phyloP scores from a whole-genome alignment of 2,888 invertebrate genomes.

The Ryuthela nishihirai region DNA sequence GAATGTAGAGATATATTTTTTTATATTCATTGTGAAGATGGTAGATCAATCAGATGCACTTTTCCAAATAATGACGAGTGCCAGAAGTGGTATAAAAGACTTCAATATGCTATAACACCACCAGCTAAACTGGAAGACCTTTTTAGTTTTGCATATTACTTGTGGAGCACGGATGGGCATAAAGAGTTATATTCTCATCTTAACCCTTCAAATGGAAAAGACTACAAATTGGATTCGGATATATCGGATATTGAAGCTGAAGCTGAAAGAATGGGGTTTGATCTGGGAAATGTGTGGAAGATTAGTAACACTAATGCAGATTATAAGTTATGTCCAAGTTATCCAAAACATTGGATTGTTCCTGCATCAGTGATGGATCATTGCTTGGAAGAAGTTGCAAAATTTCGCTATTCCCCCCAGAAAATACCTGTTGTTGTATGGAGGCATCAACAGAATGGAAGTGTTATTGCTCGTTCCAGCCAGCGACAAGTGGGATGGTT shows the following conservation, averaged over 20 bases:
- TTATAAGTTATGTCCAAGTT: constrained; percentile 81
- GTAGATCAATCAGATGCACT: constrained; percentile 77
- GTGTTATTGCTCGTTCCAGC: constrained; percentile 88
- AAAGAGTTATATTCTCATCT: constrained; percentile 9
- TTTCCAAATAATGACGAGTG: constrained; percentile 83
- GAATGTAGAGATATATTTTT: constrained; percentile 85
- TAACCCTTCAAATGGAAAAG: neutral
- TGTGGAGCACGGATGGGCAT: constrained; percentile 60
- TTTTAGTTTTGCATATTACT: constrained; percentile 86
- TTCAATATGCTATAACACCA: constrained; percentile 67
- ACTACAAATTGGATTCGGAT: neutral
- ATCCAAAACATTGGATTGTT: constrained; percentile 80
- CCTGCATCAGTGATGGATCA: constrained; percentile 83
- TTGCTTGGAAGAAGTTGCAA: constrained; percentile 73
- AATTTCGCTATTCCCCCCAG: constrained; percentile 73
- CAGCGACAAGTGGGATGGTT: constrained; percentile 83
- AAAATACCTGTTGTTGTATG: constrained; percentile 90
- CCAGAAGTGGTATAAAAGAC: constrained; percentile 76
- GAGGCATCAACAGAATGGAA: constrained; percentile 83
- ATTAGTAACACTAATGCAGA: constrained; percentile 70
- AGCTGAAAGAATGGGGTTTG: constrained; percentile 48
- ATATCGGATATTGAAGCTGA: constrained; percentile 26
- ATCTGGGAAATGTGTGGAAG: constrained; percentile 72
- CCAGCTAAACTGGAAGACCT: constrained; percentile 73
- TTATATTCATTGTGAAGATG: constrained; percentile 85